Evolutionary conservation across 2,888 invertebrate genomes (phyloP).

Genomic region (Apomyelois bistriatella): DNA sequence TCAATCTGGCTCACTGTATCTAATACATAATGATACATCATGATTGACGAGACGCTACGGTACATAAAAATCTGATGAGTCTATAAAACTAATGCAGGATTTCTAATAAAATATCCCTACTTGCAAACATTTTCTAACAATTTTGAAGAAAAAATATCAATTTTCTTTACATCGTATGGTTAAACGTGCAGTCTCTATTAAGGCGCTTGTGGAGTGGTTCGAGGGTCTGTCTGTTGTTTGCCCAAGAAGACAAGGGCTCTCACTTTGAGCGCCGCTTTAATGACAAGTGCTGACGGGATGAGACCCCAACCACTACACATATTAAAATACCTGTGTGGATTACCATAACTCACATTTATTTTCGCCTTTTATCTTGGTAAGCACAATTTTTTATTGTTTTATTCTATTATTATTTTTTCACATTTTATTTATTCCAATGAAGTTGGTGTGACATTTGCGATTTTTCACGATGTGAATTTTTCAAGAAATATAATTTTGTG

Average conservation of each 20-base stretch:
- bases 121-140: too few relatives aligned
- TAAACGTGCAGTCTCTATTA: slow-evolving; percentile 54
- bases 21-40: slow-evolving; percentile 2
- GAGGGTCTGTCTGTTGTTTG: slow-evolving; percentile 64
- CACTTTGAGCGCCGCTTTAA: slow-evolving; percentile 60
- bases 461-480: too few relatives aligned
- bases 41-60: neutral
- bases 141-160: neutral
- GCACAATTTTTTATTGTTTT: too few relatives aligned
- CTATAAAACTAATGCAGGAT: too few relatives aligned
- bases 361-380: too few relatives aligned
- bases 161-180: slow-evolving; percentile 22
- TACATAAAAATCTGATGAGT: neutral
- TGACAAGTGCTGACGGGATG: slow-evolving; percentile 65
- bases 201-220: slow-evolving; percentile 48
- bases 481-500: neutral
- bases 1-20: slow-evolving; percentile 10
- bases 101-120: too few relatives aligned
- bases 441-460: too few relatives aligned
- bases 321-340: slow-evolving; percentile 24
- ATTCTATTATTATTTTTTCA: too few relatives aligned
- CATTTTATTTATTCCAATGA: too few relatives aligned
- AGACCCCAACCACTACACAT: slow-evolving; percentile 27
- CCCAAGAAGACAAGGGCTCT: slow-evolving; percentile 51
- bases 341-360: too few relatives aligned